A percentile compares a stretch with the other conserved stretches of the same genome.
These are phyloP conservation scores for Girardia tigrina DNA, from an alignment of 2,888 invertebrate species.

Conservation along the genomic window DNA sequence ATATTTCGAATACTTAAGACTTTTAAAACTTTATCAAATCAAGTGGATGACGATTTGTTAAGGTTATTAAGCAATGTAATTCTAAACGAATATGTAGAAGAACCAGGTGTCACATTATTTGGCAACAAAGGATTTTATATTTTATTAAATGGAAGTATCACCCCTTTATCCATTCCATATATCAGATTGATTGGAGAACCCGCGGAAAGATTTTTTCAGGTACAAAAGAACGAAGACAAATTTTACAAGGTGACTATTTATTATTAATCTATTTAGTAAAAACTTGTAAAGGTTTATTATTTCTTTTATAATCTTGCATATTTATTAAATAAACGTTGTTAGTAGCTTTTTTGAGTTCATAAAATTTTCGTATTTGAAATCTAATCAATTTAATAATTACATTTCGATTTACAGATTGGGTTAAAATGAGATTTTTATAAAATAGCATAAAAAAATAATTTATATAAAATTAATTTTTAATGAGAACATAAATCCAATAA, in stretches of 20 bases:
- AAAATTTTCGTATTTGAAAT: no score
- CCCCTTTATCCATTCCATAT: not conserved
- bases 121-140: constrained; percentile 27
- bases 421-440: no score
- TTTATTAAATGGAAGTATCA: not conserved
- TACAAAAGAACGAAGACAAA: not conserved
- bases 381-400: no score
- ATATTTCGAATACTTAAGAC: not conserved
- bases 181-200: not conserved
- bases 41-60: not conserved
- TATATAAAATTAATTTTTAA: no score
- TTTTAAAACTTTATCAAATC: not conserved
- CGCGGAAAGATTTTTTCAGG: not conserved
- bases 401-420: no score
- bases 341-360: no score
- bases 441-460: no score
- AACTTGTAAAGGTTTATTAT: no score
- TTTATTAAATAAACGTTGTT: no score
- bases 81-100: not conserved
- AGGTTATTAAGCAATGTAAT: constrained; percentile 2
- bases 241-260: not conserved
- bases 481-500: no score
- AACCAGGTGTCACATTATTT: constrained; percentile 27
- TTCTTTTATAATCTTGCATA: no score
- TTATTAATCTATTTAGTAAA: not conserved